phyloP scores from a whole-genome alignment of 2,888 invertebrate species.

The Drosophila pegasa region DNA sequence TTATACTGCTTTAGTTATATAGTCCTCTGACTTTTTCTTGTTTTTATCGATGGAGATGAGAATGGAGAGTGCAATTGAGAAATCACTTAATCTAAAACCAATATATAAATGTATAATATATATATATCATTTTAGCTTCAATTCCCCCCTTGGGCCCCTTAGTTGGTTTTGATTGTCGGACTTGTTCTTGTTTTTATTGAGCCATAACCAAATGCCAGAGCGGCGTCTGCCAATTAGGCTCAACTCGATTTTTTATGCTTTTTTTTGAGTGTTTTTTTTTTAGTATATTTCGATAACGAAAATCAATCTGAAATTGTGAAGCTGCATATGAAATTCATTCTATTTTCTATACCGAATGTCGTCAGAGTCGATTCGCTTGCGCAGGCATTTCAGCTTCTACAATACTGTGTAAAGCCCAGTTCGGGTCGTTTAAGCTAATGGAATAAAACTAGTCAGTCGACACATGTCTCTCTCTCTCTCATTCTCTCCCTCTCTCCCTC shows the following conservation, averaged over 20 bases:
- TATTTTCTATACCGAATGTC: neutral
- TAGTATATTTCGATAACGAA: neutral
- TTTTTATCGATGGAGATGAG: too few relatives aligned
- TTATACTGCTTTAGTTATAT: too few relatives aligned
- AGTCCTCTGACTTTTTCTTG: too few relatives aligned
- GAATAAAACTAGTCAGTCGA: constrained; percentile 9
- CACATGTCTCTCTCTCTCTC: neutral
- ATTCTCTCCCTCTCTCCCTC: neutral
- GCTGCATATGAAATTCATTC: neutral
- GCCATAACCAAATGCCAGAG: constrained; percentile 1
- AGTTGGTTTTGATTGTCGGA: neutral
- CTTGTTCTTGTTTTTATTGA: constrained; percentile 2
- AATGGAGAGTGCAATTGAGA: too few relatives aligned
- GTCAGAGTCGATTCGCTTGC: neutral
- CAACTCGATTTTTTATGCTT: constrained; percentile 6
- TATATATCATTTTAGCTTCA: too few relatives aligned
- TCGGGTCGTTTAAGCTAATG: neutral
- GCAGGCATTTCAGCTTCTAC: neutral
- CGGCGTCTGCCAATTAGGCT: constrained; percentile 5
- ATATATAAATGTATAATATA: too few relatives aligned
- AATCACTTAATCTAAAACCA: too few relatives aligned
- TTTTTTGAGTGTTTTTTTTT: neutral
- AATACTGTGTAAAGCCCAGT: neutral
- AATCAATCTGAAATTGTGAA: neutral
- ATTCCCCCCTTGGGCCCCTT: too few relatives aligned